Conservation (phyloP, 2,888 invertebrate genomes). For the Nemoura dubitans region DNA sequence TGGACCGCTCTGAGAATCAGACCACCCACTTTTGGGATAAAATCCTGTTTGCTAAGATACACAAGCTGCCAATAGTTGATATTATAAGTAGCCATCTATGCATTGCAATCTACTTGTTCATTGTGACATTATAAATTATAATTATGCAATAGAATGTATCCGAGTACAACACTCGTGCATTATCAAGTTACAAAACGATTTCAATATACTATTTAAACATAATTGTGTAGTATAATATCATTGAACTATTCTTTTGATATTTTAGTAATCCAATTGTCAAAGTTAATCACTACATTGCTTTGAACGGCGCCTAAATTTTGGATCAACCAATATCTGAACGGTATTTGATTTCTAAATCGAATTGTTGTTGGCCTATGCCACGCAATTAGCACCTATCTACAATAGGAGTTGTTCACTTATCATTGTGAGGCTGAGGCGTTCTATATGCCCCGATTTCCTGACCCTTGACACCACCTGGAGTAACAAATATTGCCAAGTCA, state of each 20-base stretch:
- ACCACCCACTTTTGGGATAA: neutral
- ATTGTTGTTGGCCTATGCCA: constrained; percentile 16
- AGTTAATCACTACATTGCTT: constrained; percentile 24
- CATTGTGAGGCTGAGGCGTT: neutral
- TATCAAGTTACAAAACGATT: constrained; percentile 17
- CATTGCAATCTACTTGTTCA: neutral
- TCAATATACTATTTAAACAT: constrained; percentile 22
- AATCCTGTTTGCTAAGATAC: too few species aligned
- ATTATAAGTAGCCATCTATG: neutral
- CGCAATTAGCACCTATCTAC: constrained; percentile 2
- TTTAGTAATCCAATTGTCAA: neutral
- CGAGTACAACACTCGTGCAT: constrained; percentile 30
- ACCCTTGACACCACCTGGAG: neutral
- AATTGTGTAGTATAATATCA: constrained; percentile 39
- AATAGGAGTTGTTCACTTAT: constrained; percentile 28
- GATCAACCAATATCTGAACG: neutral
- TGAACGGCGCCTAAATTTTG: constrained; percentile 23
- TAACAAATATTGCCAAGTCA: neutral
- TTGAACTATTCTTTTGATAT: constrained; percentile 20
- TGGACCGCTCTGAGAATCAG: too few species aligned
- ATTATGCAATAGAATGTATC: constrained; percentile 32
- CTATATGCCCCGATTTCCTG: neutral
- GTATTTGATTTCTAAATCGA: neutral
- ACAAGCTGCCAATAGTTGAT: neutral
- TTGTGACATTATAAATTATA: constrained; percentile 14